Conservation (phyloP, 1,140 invertebrate species). For the Drosophila virilis region DNA sequence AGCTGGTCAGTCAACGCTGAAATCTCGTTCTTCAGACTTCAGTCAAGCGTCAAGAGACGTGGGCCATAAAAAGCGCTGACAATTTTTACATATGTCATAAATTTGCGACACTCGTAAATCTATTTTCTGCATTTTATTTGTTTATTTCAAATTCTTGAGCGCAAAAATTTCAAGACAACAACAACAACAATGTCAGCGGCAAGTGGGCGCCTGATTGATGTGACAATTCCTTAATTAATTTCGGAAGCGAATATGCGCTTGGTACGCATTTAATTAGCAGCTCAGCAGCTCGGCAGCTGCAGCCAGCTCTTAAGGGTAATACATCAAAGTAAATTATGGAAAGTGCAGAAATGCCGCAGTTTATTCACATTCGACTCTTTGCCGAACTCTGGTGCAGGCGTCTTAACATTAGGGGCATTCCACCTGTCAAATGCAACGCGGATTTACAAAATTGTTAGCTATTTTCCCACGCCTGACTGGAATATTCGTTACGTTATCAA, state of each 20-base stretch:
- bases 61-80: conserved; percentile 56
- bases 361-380: conserved; percentile 64
- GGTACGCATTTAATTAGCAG: conserved; percentile 64
- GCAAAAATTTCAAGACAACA: neutral
- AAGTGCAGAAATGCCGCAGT: conserved; percentile 42
- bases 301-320: conserved; percentile 53
- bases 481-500: conserved; percentile 3
- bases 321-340: conserved; percentile 70
- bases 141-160: conserved; percentile 73
- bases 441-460: neutral
- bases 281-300: conserved; percentile 31
- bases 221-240: conserved; percentile 81
- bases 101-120: conserved; percentile 72
- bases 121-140: conserved; percentile 81
- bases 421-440: neutral
- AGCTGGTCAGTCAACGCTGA: conserved; percentile 27
- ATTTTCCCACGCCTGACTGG: conserved; percentile 48
- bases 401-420: conserved; percentile 45
- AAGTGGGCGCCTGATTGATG: conserved; percentile 78
- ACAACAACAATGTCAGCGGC: conserved; percentile 26
- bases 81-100: conserved; percentile 79
- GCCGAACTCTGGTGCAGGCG: conserved; percentile 42
- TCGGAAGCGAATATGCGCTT: conserved; percentile 45
- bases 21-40: conserved; percentile 29
- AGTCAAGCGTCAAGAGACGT: conserved; percentile 39